Evolutionary conservation across 2,113 vertebrate species (phyloP).

Genomic region (Lipophrys pholis): DNA sequence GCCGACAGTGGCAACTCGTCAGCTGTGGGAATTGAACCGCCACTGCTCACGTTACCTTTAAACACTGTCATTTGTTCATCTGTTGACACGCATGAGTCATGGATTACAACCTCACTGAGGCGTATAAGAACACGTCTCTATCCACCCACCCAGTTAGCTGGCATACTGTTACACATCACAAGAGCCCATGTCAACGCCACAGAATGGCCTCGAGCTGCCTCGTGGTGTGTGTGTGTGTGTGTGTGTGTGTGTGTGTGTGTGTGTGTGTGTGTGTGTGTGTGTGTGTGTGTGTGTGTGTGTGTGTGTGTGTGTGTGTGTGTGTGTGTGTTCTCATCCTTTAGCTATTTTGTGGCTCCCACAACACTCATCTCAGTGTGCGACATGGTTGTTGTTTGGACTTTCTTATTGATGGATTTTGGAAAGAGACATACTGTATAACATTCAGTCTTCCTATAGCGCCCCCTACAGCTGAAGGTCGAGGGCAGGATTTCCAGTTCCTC

Average conservation of each 20-base stretch:
- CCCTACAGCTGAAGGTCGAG: too few species aligned
- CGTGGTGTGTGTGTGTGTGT: neutral
- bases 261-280: neutral
- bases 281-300: too few species aligned
- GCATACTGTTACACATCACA: slow-evolving; percentile 61
- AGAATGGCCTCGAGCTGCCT: slow-evolving; percentile 64
- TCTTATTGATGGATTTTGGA: too few species aligned
- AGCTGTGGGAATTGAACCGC: too few species aligned
- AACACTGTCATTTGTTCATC: slow-evolving; percentile 43
- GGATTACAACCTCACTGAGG: slow-evolving; percentile 58
- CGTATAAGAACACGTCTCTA: slow-evolving; percentile 45
- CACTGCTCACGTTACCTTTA: slow-evolving; percentile 10
- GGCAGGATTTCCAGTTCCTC: too few species aligned
- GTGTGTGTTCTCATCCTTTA: slow-evolving; percentile 22
- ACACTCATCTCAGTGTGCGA: slow-evolving; percentile 15
- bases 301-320: slow-evolving; percentile 7
- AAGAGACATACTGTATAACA: too few species aligned
- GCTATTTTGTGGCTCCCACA: slow-evolving; percentile 20
- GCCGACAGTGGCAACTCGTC: too few species aligned
- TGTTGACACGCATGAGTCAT: slow-evolving; percentile 49
- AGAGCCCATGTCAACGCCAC: slow-evolving; percentile 60
- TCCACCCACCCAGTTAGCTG: slow-evolving; percentile 62
- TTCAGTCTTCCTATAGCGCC: too few species aligned
- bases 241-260: slow-evolving; percentile 9
- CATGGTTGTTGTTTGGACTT: neutral